Base-by-base conservation (phyloP, 92 coral and sea anemone genomes). In the Plumapathes pennacea region DNA sequence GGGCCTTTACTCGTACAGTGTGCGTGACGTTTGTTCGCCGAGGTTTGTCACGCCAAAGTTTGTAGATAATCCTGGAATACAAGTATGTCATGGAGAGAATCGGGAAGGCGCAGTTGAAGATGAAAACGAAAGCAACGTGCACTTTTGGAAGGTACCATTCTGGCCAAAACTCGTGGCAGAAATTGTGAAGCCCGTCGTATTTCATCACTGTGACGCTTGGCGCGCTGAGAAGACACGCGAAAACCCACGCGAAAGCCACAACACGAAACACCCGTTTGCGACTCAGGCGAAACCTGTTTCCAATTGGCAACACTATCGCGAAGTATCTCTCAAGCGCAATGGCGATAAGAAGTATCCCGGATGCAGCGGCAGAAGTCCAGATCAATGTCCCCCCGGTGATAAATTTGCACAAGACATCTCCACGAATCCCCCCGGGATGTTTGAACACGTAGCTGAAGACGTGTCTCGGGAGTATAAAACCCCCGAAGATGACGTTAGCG, bases 371-470 rank as follows among this genome's bases (percentile, higher is more conserved):
- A 7, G 85, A 75, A 33, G 76, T 59, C 95, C 95, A 86, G 50
- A 86, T 81, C 28, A 76, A 59, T 27, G 49, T 69, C 25, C 95
- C 88, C 23, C 95, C 95, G 2, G 85, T 86, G 30, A 81, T 46
- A 12, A 86, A 64, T 56, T 71, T 76, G 63, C 88, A 86, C 36
- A 86, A 18, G 32, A 32, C 68, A 40, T 53, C 76, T 25, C 85
- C 63, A 8, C 57, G 25, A 9, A 29, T 8, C 31, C 50, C 30
- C 3, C 31, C 27, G 1, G 85, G 78, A 30, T 69, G 64, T 8
- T 64, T 52, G 45, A 78, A 57, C 5, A 54, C 69, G 29, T 30
- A 64, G 43, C 39, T 78, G 5, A 78, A 19, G 21, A 51, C 50
- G 34, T 78, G 85, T 15, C 85, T 33, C 26, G 85, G 85, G 32